Percentiles rank a stretch among this genome's conserved stretches.
phyloP scores from a whole-genome alignment of 2,888 invertebrate species.

The Slavum lentiscoides region DNA sequence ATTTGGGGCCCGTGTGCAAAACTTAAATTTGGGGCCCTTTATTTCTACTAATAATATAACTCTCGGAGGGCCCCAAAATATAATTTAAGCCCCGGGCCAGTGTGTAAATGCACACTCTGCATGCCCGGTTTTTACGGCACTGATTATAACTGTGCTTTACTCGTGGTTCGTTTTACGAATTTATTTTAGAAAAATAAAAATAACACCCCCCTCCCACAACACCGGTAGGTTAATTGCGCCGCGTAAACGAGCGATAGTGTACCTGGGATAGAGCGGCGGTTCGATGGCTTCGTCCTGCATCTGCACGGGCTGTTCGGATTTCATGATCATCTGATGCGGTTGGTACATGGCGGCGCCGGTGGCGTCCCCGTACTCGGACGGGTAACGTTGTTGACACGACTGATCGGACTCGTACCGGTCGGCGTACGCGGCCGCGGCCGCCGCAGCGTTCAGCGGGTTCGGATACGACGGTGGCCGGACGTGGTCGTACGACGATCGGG shows the following conservation, averaged over 20 bases:
- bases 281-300: conserved; percentile 64
- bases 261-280: conserved; percentile 77
- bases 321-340: conserved; percentile 57
- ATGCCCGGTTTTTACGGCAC: no score
- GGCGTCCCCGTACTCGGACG: conserved; percentile 63
- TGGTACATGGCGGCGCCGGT: conserved; percentile 57
- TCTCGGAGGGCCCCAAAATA: no score
- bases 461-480: conserved; percentile 64
- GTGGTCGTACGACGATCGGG: conserved; percentile 59
- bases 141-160: no score
- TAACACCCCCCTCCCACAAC: no score
- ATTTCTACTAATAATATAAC: no score
- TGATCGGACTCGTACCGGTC: conserved; percentile 66
- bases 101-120: no score
- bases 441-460: conserved; percentile 58
- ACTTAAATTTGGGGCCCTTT: no score
- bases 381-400: conserved; percentile 59
- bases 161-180: no score
- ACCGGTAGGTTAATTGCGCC: no score
- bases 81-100: no score
- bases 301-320: conserved; percentile 65
- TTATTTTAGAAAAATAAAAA: no score
- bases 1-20: no score
- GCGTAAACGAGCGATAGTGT: background rate
- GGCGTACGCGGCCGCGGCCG: conserved; percentile 61